phyloP scores from a whole-genome alignment of 2,797 vertebrate genomes.

The Micropoecilia bifurca region DNA sequence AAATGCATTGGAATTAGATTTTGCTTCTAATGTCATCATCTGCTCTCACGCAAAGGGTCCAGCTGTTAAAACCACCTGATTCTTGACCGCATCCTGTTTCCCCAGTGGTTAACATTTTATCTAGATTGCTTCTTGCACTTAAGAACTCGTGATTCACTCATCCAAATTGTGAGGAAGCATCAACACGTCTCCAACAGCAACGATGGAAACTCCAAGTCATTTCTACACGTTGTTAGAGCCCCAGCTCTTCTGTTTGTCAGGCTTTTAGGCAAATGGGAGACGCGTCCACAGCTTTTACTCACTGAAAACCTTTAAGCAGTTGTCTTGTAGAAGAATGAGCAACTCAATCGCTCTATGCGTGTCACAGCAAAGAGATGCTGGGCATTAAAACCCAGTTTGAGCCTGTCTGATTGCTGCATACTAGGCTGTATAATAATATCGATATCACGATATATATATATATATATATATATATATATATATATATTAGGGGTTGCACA shows the following conservation, averaged over 20 bases:
- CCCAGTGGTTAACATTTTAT: slow-evolving; percentile 9
- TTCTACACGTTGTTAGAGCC: not conserved
- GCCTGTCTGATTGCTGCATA: slow-evolving; percentile 32
- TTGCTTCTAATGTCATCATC: slow-evolving; percentile 50
- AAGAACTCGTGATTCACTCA: not conserved
- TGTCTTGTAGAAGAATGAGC: slow-evolving; percentile 5
- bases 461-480: too few relatives aligned
- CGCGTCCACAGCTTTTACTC: slow-evolving; percentile 1
- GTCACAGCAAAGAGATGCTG: slow-evolving; percentile 12
- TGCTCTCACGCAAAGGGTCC: too few relatives aligned
- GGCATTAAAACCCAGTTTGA: slow-evolving; percentile 23
- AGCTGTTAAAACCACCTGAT: not conserved
- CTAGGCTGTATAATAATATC: too few relatives aligned
- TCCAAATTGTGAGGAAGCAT: not conserved
- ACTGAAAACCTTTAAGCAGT: slow-evolving; percentile 25
- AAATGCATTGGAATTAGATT: slow-evolving; percentile 39
- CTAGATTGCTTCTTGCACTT: slow-evolving; percentile 4
- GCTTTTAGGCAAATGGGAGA: slow-evolving; percentile 6
- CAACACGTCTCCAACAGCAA: not conserved
- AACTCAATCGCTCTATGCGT: slow-evolving; percentile 1
- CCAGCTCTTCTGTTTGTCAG: slow-evolving; percentile 4
- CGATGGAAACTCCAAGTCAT: slow-evolving; percentile 5
- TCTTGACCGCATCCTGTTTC: slow-evolving; percentile 1
- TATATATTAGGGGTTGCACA: too few relatives aligned
- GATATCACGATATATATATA: too few relatives aligned